Evolutionary conservation across 64 coral and sea anemone genomes (phyloP), one percentile per base, ranked within the genome.

Genomic region (Astreopora myriophthalma): DNA sequence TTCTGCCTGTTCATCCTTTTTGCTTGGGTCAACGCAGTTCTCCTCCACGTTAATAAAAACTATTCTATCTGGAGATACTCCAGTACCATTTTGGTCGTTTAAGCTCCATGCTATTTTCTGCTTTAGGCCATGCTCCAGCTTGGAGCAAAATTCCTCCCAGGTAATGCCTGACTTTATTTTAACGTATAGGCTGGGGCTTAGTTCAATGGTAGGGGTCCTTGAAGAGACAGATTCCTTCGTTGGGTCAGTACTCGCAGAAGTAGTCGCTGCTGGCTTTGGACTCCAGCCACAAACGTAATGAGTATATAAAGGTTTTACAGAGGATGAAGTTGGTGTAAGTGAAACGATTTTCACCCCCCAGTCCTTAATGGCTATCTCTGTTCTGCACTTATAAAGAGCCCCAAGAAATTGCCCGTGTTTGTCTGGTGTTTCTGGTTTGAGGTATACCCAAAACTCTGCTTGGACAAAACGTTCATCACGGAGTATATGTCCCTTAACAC

Each of bases 111-210:
- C 95, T 64, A 94, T 87, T 33, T 86, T 90, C 25, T 90, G 80
- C 44, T 96, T 96, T 13, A 96, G 69, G 24, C 80, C 81, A 14
- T 93, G 64, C 30, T 93, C 79, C 13, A 92, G 48, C 28, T 92
- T 94, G 6, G 80, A 67, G n/a, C 95, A 96, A 69, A 94, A 96
- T 75, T 96, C 89, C 26, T 74, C 69, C 95, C 95, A 96, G 0
- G 95, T 93, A 25, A 96, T 89, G 7, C 81, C 91, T 3, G 94
- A 77, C 36, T 74, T 87, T 28, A 93, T 49, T 69, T 75, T 63
- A 35, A 90, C 55, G 34, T 81, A 94, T 0, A 94, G 49, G 14
- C 48, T 30, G 7, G 90, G 90, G 20, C 71, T 85, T 31, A 48
- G 62, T 17, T 61, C 90, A 38, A 76, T 68, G 35, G 44, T 1